A percentile compares a stretch with the other conserved stretches of the same genome.
Evolutionary conservation across 2,888 invertebrate genomes (phyloP).

Genomic region (Dugesia japonica): DNA sequence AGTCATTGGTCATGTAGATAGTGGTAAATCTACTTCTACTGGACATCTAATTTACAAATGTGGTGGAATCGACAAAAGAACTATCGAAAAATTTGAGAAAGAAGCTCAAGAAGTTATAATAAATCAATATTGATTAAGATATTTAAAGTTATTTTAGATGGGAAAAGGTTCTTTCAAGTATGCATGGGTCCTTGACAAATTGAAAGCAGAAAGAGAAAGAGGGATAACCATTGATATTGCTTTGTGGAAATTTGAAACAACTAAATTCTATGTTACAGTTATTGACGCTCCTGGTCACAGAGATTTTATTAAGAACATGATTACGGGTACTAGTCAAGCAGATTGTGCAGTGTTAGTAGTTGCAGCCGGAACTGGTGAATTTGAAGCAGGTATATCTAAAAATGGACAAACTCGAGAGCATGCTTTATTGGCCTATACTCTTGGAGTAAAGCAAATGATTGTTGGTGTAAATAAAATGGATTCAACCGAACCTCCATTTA

Average conservation of each 20-base stretch:
- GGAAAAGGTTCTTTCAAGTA: slow-evolving; percentile 99
- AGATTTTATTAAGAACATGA: slow-evolving; percentile 99
- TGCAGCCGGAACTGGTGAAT: slow-evolving; percentile 96
- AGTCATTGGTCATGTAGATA: slow-evolving; percentile 95
- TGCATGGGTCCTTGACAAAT: slow-evolving; percentile 99
- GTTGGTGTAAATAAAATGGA: slow-evolving; percentile 99
- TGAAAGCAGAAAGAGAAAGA: slow-evolving; percentile 92
- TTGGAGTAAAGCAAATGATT: slow-evolving; percentile 95
- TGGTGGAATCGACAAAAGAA: slow-evolving; percentile 98
- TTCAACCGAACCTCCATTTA: slow-evolving; percentile 37
- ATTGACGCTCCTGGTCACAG: slow-evolving; percentile 99
- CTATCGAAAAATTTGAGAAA: slow-evolving; percentile 99
- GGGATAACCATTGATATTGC: slow-evolving; percentile 99
- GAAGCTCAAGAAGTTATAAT: slow-evolving; percentile 74
- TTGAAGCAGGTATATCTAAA: slow-evolving; percentile 97
- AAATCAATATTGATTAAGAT: slow-evolving; percentile 63
- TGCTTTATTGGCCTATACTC: slow-evolving; percentile 85
- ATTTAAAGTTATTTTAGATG: slow-evolving; percentile 55
- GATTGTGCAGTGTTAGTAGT: slow-evolving; percentile 97
- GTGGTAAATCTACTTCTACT: slow-evolving; percentile 73
- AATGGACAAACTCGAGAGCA: slow-evolving; percentile 98
- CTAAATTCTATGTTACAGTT: slow-evolving; percentile 87
- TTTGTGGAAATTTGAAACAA: slow-evolving; percentile 91
- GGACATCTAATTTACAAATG: slow-evolving; percentile 99
- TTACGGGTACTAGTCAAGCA: slow-evolving; percentile 76